Percentiles rank a stretch among this genome's conserved stretches.
Conservation (phyloP, 2,888 invertebrate species). For the Ormyrus rosae region DNA sequence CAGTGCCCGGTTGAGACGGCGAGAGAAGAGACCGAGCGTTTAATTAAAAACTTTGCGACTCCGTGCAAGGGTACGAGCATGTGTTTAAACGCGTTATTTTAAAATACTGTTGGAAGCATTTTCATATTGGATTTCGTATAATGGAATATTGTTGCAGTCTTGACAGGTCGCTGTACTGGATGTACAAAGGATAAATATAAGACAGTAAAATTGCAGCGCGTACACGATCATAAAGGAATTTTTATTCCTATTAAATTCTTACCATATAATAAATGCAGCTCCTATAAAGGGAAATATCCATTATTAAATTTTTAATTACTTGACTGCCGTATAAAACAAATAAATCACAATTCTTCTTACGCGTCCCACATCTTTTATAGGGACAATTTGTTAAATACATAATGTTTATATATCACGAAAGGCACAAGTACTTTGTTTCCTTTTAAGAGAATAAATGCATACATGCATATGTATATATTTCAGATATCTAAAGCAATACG, state of each 20-base stretch:
- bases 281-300: not conserved
- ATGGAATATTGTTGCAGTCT: not conserved
- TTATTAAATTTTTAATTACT: no score
- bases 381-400: no score
- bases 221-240: not conserved
- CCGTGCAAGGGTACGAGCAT: not conserved
- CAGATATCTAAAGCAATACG: no score
- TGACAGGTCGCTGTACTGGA: no score
- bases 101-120: conserved; percentile 14
- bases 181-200: not conserved
- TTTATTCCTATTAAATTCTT: conserved; percentile 1
- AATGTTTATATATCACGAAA: no score
- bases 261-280: not conserved
- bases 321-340: no score
- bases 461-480: no score
- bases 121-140: conserved; percentile 24
- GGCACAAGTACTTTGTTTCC: no score
- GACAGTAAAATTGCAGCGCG: not conserved
- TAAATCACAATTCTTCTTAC: no score
- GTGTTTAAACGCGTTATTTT: conserved; percentile 2
- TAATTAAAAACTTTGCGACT: conserved; percentile 32
- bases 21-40: not conserved
- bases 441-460: no score
- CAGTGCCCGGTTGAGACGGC: not conserved
- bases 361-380: no score